Base-by-base conservation (phyloP, 2,113 vertebrate species). In the Serilophus lunatus region DNA sequence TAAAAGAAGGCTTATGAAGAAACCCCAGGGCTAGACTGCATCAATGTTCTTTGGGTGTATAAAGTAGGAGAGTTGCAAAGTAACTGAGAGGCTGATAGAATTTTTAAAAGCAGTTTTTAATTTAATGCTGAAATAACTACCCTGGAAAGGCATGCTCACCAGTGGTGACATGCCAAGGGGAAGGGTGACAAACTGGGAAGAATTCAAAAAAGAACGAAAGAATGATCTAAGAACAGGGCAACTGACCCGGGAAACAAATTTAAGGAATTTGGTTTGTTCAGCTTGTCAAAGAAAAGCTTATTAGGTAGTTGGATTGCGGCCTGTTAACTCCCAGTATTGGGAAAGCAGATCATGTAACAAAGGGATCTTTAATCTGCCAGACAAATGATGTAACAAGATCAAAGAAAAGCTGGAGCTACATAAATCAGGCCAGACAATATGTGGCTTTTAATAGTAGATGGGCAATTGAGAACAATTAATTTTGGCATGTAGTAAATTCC, bases 281-380 rank as follows among this genome's bases (percentile, higher is more conserved):
- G 35, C 56, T 70, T 91, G 75, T 82, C 61, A 86, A 60, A 75
- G 24, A 20, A 63, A 81, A 87, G 22, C 44, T 72, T 93, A 79
- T 75, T 92, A 84, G n/a, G 28, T 76, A 18, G 12, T 45, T 90
- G 50, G 40, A 72, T 65, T 92, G 28, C 2, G 3, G 70, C 82
- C 45, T 90, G 33, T 78, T 90, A 87, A 80, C 44, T 90, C 63
- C 45, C 26, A 77, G 6, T 80, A 36, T 77, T 85, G 63, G 78
- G 63, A 95, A 90, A 81, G 45, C 29, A 66, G 82, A 91, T 95
- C 63, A 31, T 63, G 35, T 95, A 94, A 86, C 76, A 92, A 88
- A 90, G 61, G 26, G 42, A 61, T 86, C 72, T 81, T 94, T 92
- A 92, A 81, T 92, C 92, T 91, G 56, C 44, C 56, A 71, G 76